Evolutionary conservation across 2,113 vertebrate genomes (phyloP).

Genomic region (Myotis davidii): DNA sequence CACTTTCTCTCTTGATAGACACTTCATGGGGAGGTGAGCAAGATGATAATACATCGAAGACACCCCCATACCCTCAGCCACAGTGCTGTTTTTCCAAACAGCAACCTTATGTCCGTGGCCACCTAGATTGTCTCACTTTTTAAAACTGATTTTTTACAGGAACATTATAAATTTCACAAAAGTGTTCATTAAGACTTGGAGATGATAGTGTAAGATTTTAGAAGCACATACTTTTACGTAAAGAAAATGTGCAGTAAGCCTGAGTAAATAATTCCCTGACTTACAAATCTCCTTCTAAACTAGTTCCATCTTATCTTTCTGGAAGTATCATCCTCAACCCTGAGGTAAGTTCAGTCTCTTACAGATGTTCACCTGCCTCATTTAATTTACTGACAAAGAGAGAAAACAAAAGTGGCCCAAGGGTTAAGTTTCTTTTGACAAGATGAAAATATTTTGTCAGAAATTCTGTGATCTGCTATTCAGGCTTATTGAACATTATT

Average conservation of each 20-base stretch:
- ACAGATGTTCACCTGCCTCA: background rate
- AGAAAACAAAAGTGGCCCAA: background rate
- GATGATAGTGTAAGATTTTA: background rate
- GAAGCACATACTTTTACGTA: background rate
- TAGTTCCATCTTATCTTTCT: background rate
- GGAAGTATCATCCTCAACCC: background rate
- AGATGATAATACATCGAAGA: background rate
- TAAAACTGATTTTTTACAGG: background rate
- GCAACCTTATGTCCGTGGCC: background rate
- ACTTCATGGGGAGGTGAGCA: background rate
- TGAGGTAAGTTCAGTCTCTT: background rate
- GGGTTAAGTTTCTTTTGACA: conserved; percentile 24
- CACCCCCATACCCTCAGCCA: background rate
- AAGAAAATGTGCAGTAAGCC: background rate
- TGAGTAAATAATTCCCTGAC: background rate
- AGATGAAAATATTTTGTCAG: background rate
- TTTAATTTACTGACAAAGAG: conserved; percentile 32
- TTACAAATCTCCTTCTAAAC: background rate
- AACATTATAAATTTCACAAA: background rate
- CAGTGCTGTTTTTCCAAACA: background rate
- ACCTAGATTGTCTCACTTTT: background rate
- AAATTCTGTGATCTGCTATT: background rate
- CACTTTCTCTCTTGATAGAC: background rate
- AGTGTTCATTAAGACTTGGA: background rate
- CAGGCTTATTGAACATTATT: background rate